Conservation (phyloP, 2,888 invertebrate species). For the Pharmacophagus antenor region DNA sequence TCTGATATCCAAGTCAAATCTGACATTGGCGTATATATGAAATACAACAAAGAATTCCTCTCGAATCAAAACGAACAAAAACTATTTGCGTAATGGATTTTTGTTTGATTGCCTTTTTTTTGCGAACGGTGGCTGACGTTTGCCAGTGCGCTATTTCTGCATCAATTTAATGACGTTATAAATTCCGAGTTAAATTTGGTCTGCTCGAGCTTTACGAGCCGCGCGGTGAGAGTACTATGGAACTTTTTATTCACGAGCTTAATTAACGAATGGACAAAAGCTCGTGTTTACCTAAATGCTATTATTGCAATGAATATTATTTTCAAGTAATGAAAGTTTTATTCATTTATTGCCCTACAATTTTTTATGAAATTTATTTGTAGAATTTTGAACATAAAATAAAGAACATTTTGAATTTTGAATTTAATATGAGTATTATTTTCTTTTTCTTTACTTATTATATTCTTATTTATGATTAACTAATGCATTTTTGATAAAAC, state of each 20-base stretch:
- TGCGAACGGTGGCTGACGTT: conserved; percentile 39
- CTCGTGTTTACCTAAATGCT: conserved; percentile 26
- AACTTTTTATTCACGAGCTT: conserved; percentile 32
- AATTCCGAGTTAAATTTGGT: conserved; percentile 68
- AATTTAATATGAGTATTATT: no score
- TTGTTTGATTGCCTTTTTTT: conserved; percentile 19
- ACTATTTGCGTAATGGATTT: conserved; percentile 4
- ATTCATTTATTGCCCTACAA: not conserved
- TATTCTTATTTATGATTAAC: no score
- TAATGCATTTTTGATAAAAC: no score
- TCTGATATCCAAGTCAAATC: no score
- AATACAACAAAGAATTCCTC: not conserved
- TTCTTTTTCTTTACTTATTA: no score
- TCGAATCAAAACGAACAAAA: not conserved
- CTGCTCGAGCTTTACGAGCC: conserved; percentile 40
- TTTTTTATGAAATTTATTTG: not conserved
- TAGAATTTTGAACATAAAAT: no score
- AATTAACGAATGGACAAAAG: conserved; percentile 35
- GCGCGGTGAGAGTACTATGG: conserved; percentile 13
- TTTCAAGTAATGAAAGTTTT: not conserved
- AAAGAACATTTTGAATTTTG: no score
- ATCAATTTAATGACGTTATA: conserved; percentile 75
- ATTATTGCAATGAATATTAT: conserved; percentile 1
- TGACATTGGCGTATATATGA: no score
- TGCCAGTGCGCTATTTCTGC: conserved; percentile 68